Evolutionary conservation across 2,113 vertebrate species (phyloP).

Genomic region (Onychorhynchus coronatus): DNA sequence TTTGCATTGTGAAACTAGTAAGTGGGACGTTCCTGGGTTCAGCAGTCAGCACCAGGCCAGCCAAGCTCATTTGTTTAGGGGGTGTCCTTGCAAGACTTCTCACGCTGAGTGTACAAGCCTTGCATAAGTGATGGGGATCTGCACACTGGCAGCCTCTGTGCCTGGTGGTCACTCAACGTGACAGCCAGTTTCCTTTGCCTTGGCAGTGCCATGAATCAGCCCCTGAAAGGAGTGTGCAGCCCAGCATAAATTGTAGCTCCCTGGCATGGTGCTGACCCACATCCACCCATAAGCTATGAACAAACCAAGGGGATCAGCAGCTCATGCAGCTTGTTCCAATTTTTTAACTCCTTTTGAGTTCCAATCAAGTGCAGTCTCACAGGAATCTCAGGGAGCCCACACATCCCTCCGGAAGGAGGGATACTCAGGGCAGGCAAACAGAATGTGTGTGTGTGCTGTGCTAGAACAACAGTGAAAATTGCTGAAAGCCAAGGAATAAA

Average conservation of each 20-base stretch:
- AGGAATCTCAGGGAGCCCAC: neutral
- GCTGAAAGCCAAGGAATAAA: neutral
- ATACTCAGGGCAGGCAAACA: neutral
- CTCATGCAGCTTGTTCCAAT: neutral
- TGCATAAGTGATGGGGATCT: neutral
- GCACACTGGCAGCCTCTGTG: neutral
- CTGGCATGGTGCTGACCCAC: neutral
- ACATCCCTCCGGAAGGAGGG: neutral
- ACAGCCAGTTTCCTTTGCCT: neutral
- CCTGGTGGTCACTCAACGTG: neutral
- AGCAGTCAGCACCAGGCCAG: neutral
- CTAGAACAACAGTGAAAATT: neutral
- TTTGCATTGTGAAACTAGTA: neutral
- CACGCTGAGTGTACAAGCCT: neutral
- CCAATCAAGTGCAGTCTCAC: neutral
- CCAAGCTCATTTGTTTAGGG: conserved; percentile 12
- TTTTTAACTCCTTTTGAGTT: neutral
- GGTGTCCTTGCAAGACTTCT: neutral
- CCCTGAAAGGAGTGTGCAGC: neutral
- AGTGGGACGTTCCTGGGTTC: neutral
- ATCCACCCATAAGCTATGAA: neutral
- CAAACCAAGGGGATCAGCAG: neutral
- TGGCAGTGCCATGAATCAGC: neutral
- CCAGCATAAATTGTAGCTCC: neutral
- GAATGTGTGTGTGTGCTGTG: neutral